These are phyloP conservation scores for Andrena trimmerana DNA, from an alignment of 2,888 invertebrate species.

Conservation along the genomic window DNA sequence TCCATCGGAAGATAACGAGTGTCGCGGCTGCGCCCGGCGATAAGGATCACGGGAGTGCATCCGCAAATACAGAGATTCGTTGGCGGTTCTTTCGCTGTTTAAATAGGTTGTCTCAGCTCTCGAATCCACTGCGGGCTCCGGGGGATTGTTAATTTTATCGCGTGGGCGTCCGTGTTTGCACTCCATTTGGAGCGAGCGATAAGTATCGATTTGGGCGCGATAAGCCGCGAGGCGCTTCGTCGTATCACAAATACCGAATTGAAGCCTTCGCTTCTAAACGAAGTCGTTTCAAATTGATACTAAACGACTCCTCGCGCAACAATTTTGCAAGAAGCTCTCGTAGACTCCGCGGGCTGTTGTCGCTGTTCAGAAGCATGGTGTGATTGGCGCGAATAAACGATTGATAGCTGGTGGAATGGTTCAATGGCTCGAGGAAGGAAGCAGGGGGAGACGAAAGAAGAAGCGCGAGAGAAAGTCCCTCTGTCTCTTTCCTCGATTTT, in stretches of 20 bases:
- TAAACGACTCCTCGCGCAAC: too few relatives aligned
- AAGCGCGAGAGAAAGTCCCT: neutral
- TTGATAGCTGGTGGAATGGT: constrained; percentile 9
- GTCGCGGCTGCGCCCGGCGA: constrained; percentile 31
- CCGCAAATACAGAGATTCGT: constrained; percentile 36
- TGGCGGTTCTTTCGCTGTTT: neutral
- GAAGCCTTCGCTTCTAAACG: neutral
- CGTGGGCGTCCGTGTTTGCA: neutral
- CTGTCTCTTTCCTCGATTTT: constrained; percentile 14
- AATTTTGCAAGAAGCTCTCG: too few relatives aligned
- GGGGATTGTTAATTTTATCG: constrained; percentile 19
- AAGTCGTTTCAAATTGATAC: neutral
- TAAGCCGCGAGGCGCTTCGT: neutral
- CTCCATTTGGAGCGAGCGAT: neutral
- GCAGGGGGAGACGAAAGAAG: neutral
- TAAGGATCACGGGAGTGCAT: constrained; percentile 26
- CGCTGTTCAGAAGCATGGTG: neutral
- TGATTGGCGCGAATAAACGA: neutral
- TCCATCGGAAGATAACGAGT: constrained; percentile 23
- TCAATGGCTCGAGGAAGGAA: constrained; percentile 3
- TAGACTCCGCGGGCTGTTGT: neutral
- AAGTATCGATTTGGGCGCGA: constrained; percentile 1
- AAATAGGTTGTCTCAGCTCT: neutral
- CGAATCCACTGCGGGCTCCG: neutral
- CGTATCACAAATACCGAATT: neutral